Evolutionary conservation across 2,888 invertebrate genomes (phyloP).

Genomic region (Hirtodrosophila cameraria): DNA sequence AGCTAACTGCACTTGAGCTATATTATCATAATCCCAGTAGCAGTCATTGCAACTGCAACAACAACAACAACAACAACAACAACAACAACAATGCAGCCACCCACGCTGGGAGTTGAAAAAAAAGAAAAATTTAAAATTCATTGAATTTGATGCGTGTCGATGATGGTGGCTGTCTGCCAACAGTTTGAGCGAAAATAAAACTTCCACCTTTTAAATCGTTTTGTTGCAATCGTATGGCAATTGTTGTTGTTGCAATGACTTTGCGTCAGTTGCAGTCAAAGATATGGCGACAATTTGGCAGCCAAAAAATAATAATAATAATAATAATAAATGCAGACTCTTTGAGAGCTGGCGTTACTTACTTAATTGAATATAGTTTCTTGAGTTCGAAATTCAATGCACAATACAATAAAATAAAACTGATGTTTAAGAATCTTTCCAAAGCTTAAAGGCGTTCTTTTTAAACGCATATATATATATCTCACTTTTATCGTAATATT

Average conservation of each 20-base stretch:
- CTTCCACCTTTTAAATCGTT: not conserved
- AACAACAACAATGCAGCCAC: not conserved
- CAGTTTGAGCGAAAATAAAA: constrained; percentile 14
- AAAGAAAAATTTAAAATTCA: constrained; percentile 69
- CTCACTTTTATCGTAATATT: no score
- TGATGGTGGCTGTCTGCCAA: constrained; percentile 43
- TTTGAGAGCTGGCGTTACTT: no score
- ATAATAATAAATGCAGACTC: no score
- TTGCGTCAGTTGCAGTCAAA: constrained; percentile 12
- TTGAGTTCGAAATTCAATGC: no score
- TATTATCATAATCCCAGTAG: constrained; percentile 72
- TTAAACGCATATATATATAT: no score
- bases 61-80: constrained; percentile 20
- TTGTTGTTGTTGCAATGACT: constrained; percentile 30
- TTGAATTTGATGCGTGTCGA: constrained; percentile 65
- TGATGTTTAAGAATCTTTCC: no score
- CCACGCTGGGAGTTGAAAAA: constrained; percentile 6
- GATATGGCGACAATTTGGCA: constrained; percentile 2
- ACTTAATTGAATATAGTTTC: no score
- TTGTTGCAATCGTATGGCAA: constrained; percentile 19
- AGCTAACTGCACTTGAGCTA: constrained; percentile 74
- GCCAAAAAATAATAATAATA: not conserved
- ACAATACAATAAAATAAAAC: no score
- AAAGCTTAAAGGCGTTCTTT: no score
- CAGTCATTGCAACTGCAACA: constrained; percentile 43